Evolutionary conservation across 1,140 invertebrate genomes (phyloP), one percentile per base, ranked within the genome.

Genomic region (Camponotus pennsylvanicus): DNA sequence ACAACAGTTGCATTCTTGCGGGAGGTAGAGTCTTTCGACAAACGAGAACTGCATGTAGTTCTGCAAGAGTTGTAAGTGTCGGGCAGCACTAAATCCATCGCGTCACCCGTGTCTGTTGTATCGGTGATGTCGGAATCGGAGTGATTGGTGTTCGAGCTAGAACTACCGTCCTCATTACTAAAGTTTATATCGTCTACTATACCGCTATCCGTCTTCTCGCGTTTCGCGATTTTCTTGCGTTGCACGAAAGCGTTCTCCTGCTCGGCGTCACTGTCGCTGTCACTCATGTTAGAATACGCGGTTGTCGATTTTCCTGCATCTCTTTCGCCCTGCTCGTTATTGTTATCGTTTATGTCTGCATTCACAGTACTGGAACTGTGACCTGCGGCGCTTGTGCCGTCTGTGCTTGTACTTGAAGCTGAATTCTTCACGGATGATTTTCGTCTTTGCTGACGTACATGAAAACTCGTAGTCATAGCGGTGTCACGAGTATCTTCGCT

Each of bases 181-280:
- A 87, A 59, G 42, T 85, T 89, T 7, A 55, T 66, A 37, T 93
- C 91, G 0, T 91, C 88, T 0, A 91, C 66, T 34, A 91, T 91
- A 13, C 89, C 69, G 49, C 85, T 90, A 13, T 87, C 87, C 49
- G 96, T 93, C 91, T 96, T 97, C 91, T 96, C 95, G n/a, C 96
- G 91, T 92, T 96, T 96, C 37, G 93, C 87, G 21, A 91, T 87
- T 45, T 91, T 92, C 27, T 93, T 92, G 42, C 88, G 78, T 75
- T 93, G 77, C 13, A 90, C 59, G 52, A 85, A 59, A 40, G 42
- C 57, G 9, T n/a, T 61, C 15, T 85, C 86, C 9, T 87, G 87
- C 4, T 92, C 91, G 6, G 79, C 85, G 1, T 92, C 90, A 52
- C 86, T 88, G 2, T 88, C 85, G 27, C 88, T 90, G 66, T 94